Evolutionary conservation across 2,888 invertebrate genomes (phyloP).

Genomic region (Sisyra terminalis): DNA sequence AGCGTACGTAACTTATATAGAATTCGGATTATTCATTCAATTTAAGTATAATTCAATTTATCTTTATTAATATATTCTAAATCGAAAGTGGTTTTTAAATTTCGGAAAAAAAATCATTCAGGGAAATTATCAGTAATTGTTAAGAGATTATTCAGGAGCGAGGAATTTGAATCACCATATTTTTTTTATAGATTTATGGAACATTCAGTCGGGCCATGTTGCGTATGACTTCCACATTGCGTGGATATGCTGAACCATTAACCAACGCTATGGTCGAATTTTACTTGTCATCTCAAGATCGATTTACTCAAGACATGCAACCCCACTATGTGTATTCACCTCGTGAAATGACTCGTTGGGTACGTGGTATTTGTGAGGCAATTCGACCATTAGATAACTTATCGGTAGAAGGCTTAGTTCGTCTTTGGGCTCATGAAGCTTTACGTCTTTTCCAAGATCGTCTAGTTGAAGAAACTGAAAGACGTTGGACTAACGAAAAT

Average conservation of each 20-base stretch:
- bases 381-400: slow-evolving; percentile 87
- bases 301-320: slow-evolving; percentile 99
- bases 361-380: slow-evolving; percentile 97
- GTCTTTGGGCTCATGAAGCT: slow-evolving; percentile 99
- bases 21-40: too few species aligned
- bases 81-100: too few species aligned
- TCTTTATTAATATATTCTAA: too few species aligned
- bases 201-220: slow-evolving; percentile 98
- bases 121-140: too few species aligned
- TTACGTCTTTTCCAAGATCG: slow-evolving; percentile 92
- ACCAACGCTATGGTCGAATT: slow-evolving; percentile 99
- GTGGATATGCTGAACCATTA: slow-evolving; percentile 88
- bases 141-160: neutral
- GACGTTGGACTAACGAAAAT: slow-evolving; percentile 96
- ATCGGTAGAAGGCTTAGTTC: slow-evolving; percentile 83
- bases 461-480: slow-evolving; percentile 85
- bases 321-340: slow-evolving; percentile 99
- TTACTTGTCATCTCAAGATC: slow-evolving; percentile 90
- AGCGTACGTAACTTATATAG: too few species aligned
- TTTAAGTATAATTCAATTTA: too few species aligned
- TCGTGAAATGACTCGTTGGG: slow-evolving; percentile 98
- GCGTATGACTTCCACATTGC: slow-evolving; percentile 76
- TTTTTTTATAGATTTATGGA: slow-evolving; percentile 69
- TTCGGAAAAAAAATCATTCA: too few species aligned
- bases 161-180: neutral